Base-by-base conservation (phyloP, 2,797 vertebrate genomes). In the Anguilla marmorata region DNA sequence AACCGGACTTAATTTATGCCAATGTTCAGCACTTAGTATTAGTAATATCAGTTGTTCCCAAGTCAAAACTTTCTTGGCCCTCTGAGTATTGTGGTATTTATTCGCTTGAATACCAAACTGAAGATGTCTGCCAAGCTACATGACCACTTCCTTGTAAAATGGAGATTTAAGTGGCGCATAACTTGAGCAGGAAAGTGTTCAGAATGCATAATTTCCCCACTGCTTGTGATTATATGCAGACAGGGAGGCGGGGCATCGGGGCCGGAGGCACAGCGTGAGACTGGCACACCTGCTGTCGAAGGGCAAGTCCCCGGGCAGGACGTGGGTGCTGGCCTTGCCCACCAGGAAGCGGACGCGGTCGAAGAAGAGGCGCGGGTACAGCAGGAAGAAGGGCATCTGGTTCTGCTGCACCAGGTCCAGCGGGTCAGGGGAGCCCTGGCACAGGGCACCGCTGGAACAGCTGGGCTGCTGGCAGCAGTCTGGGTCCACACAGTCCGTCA, bases 401-500 rank as follows among this genome's bases (percentile, higher is more conserved):
- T 94, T 96, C 91, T 96, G 95, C 93, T 98, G 97, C 91, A 99
- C 94, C 87, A 99, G 96, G 91, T 98, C 97, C 87, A 98, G 93
- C 56, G 98, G 98, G 93, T 99, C 97, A 82, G 98, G 97, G 0
- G 98, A 98, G 84, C 98, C 98, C 87, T 98, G 98, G 89, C 98
- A 99, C 90, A 99, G 96, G 48, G 98, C 96, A 91, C 97, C 98
- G 0, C 96, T 94, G 1, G 95, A 97, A 74, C 98, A 99, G 90
- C 96, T 98, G 94, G 96, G 95, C 93, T 98, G 97, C 91, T 98
- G 97, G 89, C 98, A 99, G 80, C 98, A 99, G 89, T 99, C 98
- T 0, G 98, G 98, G 91, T 99, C 98, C 16, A 98, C 96, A 0
- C 98, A 99, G 96, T 99, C 98, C 33, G 96, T 96, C 94, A 99